phyloP scores from a whole-genome alignment of 2,888 invertebrate genomes.

The Tineola bisselliella region DNA sequence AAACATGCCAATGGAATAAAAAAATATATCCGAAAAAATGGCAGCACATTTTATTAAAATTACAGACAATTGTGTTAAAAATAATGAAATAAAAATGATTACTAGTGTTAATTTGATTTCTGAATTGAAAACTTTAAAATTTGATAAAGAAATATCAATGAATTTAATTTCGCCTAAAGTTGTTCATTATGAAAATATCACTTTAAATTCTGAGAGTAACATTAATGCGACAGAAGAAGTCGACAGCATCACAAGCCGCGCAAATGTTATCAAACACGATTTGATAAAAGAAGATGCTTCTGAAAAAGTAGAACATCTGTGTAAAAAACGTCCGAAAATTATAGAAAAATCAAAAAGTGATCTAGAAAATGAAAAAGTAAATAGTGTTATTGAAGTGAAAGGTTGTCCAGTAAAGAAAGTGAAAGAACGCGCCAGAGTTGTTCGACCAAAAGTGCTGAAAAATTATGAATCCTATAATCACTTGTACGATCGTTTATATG shows the following conservation, averaged over 20 bases:
- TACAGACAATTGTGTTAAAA: not conserved
- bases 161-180: not conserved
- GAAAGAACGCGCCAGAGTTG: conserved; percentile 33
- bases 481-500: conserved; percentile 51
- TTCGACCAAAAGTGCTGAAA: conserved; percentile 50
- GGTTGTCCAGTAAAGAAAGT: conserved; percentile 18
- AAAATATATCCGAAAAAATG: not conserved
- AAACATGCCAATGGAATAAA: not conserved
- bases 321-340: not conserved
- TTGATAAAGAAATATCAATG: not conserved
- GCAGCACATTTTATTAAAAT: not conserved
- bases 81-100: not conserved
- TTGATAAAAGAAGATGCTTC: not conserved
- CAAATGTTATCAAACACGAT: not conserved
- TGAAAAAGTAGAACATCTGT: not conserved
- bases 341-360: not conserved
- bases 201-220: not conserved
- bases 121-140: not conserved
- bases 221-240: not conserved
- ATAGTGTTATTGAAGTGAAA: not conserved
- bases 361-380: not conserved
- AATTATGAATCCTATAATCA: conserved; percentile 43
- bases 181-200: not conserved
- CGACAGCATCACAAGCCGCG: not conserved
- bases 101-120: not conserved